Percentiles rank a stretch among this genome's conserved stretches.
Conservation (phyloP, 2,888 invertebrate species). For the Drosophila gaucha region DNA sequence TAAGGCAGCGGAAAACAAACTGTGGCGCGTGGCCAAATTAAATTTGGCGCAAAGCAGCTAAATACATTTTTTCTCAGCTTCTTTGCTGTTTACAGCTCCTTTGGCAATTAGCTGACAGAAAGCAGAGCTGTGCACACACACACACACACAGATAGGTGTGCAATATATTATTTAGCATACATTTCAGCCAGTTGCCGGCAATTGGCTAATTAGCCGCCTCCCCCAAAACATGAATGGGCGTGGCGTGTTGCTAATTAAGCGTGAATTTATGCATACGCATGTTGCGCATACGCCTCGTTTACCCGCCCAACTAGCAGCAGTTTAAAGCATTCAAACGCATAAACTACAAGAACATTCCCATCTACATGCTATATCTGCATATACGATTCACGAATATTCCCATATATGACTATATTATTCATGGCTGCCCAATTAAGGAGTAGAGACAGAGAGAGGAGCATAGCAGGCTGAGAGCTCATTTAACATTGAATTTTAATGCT, state of each 20-base stretch:
- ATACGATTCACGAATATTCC: not conserved
- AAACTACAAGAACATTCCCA: slow-evolving; percentile 24
- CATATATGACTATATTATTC: slow-evolving; percentile 54
- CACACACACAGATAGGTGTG: not conserved
- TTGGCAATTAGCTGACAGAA: slow-evolving; percentile 38
- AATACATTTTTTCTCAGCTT: slow-evolving; percentile 17
- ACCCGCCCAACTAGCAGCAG: slow-evolving; percentile 36
- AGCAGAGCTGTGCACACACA: not conserved
- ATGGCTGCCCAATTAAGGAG: slow-evolving; percentile 57
- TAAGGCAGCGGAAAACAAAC: slow-evolving; percentile 50
- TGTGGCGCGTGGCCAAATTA: slow-evolving; percentile 51
- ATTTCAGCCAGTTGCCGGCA: slow-evolving; percentile 41
- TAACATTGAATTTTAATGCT: slow-evolving; percentile 47
- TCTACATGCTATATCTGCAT: not conserved
- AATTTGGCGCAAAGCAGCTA: slow-evolving; percentile 39
- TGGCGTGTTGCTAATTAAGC: slow-evolving; percentile 63
- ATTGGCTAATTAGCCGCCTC: slow-evolving; percentile 60
- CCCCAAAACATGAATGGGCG: slow-evolving; percentile 9
- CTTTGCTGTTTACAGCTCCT: slow-evolving; percentile 1
- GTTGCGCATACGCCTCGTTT: slow-evolving; percentile 74
- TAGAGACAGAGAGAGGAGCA: not conserved
- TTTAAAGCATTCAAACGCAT: slow-evolving; percentile 32
- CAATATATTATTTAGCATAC: slow-evolving; percentile 46
- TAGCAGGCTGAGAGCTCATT: no score
- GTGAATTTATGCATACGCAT: slow-evolving; percentile 78